A percentile compares a stretch with the other conserved stretches of the same genome.
Evolutionary conservation across 2,113 vertebrate genomes (phyloP).

Genomic region (Podiceps cristatus): DNA sequence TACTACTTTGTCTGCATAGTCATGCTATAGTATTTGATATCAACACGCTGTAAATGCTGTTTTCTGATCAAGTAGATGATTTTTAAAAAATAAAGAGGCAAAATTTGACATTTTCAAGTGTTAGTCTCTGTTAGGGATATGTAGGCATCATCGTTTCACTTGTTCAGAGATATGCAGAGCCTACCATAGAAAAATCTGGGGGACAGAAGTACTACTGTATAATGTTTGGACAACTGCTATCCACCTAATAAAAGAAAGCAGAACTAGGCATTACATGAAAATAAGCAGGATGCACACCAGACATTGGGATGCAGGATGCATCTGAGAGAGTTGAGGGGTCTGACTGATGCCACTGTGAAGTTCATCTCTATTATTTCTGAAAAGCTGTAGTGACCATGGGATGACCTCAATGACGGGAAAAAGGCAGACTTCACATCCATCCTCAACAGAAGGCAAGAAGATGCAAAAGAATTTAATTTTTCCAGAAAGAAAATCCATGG

Average conservation of each 20-base stretch:
- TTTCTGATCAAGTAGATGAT: not conserved
- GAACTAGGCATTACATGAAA: not conserved
- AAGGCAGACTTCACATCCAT: not conserved
- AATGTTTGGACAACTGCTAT: not conserved
- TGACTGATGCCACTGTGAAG: not conserved
- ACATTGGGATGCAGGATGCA: not conserved
- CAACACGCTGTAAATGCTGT: not conserved
- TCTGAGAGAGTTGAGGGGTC: not conserved
- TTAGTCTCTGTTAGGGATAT: not conserved
- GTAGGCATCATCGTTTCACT: not conserved
- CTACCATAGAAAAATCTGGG: not conserved
- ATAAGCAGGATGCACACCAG: not conserved
- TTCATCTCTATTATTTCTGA: not conserved
- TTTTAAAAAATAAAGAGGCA: not conserved
- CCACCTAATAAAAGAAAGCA: not conserved
- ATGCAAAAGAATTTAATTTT: not conserved
- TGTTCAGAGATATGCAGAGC: not conserved
- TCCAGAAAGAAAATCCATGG: not conserved
- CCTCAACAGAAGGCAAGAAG: not conserved
- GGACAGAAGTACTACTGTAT: not conserved
- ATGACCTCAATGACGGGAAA: not conserved
- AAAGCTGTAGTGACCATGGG: not conserved
- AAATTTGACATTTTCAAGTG: not conserved
- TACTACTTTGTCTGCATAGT: not conserved
- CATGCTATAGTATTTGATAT: not conserved